phyloP scores from a whole-genome alignment of 2,888 invertebrate genomes.

The Pollenia labialis region DNA sequence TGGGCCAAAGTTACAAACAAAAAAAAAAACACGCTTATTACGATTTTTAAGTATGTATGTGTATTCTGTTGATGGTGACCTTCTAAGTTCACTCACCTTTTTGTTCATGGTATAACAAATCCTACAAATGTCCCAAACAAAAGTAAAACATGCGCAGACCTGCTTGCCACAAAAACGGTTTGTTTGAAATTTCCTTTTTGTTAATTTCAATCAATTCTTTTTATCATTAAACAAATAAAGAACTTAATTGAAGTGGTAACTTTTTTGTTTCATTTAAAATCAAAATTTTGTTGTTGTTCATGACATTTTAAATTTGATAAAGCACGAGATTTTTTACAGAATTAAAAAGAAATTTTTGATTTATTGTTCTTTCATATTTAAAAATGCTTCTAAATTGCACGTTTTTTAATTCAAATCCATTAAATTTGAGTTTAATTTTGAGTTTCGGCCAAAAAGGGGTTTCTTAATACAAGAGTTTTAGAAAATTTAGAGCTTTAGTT shows the following conservation, averaged over 20 bases:
- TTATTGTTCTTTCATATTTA: neutral
- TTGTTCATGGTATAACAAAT: neutral
- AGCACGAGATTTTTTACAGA: neutral
- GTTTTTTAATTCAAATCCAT: conserved; percentile 11
- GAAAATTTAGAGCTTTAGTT: neutral
- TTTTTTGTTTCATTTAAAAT: conserved; percentile 10
- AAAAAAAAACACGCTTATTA: neutral
- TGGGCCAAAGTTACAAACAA: too few relatives aligned
- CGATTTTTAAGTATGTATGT: neutral
- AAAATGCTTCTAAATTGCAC: neutral
- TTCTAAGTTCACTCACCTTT: conserved; percentile 61
- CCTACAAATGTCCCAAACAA: neutral
- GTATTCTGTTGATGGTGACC: conserved; percentile 23
- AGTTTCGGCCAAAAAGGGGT: neutral
- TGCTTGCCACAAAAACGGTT: neutral
- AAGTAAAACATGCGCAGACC: conserved; percentile 55
- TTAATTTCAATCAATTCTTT: conserved; percentile 37
- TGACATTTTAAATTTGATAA: conserved; percentile 55
- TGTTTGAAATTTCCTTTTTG: too few relatives aligned
- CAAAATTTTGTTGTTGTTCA: conserved; percentile 29
- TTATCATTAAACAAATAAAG: conserved; percentile 32
- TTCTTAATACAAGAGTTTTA: too few relatives aligned
- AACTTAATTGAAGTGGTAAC: neutral
- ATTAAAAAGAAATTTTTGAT: neutral
- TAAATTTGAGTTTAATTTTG: conserved; percentile 46